Base-by-base conservation (phyloP, 2,797 vertebrate species). In the Malurus splendens region DNA sequence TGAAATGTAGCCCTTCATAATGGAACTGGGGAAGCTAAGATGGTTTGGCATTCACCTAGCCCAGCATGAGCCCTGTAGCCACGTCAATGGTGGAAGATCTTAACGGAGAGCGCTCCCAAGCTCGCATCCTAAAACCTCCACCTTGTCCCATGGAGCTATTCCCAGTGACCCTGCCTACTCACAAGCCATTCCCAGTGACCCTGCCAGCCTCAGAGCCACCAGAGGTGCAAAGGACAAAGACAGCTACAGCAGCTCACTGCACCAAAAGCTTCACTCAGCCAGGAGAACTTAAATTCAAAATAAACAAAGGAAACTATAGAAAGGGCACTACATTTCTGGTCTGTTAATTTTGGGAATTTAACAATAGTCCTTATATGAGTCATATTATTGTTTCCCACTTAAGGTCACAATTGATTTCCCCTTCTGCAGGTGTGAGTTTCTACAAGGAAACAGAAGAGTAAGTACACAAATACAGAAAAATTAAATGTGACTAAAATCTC, bases 41-140 rank as follows among this genome's bases (percentile, higher is more conserved):
- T 5, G 9, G 10, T 27, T 48, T 52, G 39, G 24, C 56, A 70
- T 10, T 28, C 2, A 17, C 16, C 22, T 22, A 39, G 32, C 6
- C 24, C 39, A 47, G 48, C 52, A 55, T 4, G 8, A 77, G 33
- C 9, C n/a, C 45, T 33, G 32, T 12, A 48, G 15, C 17, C 17
- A 8, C 0, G 5, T 3, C 18, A 57, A 12, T 0, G 36, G 17
- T 4, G 22, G 14, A 56, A 67, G 18, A 24, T 12, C 39, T 52
- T 10, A 65, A 17, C 71, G 38, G 30, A 51, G 7, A 55, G 17
- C 0, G 0, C 2, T 2, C 12, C 57, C 45, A 18, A 12, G 5
- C 19, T 3, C 6, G 1, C 30, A 41, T 45, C 25, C 75, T 9
- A n/a, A 65, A 66, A 23, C 11, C 18, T n/a, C 1, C 48, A 30